Percentiles rank a stretch among this genome's conserved stretches.
phyloP scores from a whole-genome alignment of 1,140 invertebrate genomes.

The Limonius californicus region DNA sequence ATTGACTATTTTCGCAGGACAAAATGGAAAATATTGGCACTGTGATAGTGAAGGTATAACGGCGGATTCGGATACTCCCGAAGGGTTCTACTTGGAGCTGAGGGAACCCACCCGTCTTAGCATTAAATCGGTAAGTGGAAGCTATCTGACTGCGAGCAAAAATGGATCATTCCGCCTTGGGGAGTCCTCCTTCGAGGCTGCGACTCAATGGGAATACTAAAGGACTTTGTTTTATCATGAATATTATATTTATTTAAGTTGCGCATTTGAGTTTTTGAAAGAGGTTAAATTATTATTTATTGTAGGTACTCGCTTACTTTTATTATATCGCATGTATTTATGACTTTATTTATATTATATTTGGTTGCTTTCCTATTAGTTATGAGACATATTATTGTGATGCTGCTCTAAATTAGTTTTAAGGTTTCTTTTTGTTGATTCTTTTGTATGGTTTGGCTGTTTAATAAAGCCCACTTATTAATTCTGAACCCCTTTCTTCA shows the following conservation, averaged over 20 bases:
- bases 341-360: not conserved
- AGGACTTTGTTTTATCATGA: slow-evolving; percentile 30
- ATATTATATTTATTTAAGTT: no score
- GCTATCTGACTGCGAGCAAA: slow-evolving; percentile 88
- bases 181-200: slow-evolving; percentile 70
- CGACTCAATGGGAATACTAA: slow-evolving; percentile 94
- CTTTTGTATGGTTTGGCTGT: no score
- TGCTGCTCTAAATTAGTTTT: no score
- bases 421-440: no score
- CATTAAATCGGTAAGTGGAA: slow-evolving; percentile 75
- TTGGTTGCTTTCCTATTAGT: not conserved
- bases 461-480: no score
- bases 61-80: slow-evolving; percentile 79
- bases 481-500: no score
- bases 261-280: no score
- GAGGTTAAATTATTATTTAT: no score
- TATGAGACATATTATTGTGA: no score
- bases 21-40: slow-evolving; percentile 92
- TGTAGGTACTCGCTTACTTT: not conserved
- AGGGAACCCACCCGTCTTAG: slow-evolving; percentile 87
- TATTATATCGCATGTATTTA: not conserved
- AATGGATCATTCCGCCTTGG: slow-evolving; percentile 88
- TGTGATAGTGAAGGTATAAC: slow-evolving; percentile 81
- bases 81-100: slow-evolving; percentile 88
- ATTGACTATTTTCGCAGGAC: slow-evolving; percentile 56